These are phyloP conservation scores for Pseudachorutes palmiensis DNA, from an alignment of 1,140 invertebrate species.

Conservation along the genomic window DNA sequence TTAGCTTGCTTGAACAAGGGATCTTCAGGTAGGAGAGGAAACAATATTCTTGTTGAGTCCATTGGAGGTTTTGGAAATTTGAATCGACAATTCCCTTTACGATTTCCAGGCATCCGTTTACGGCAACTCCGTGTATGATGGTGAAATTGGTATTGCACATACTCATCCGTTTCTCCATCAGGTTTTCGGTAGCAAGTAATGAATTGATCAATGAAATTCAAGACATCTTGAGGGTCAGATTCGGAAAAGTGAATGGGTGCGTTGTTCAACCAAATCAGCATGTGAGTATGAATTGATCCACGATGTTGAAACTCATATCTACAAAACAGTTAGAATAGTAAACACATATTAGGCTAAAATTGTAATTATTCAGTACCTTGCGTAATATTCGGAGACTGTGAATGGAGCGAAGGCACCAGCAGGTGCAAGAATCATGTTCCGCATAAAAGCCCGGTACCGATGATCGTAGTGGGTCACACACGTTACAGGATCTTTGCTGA, in stretches of 20 bases:
- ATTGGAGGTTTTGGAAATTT: background rate
- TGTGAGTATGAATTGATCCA: background rate
- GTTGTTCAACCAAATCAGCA: background rate
- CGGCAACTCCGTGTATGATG: background rate
- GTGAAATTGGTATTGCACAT: background rate
- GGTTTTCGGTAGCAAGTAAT: background rate
- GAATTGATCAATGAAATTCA: background rate
- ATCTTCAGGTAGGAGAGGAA: background rate
- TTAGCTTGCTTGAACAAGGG: background rate
- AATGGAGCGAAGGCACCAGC: background rate
- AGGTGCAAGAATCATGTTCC: background rate
- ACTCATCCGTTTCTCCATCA: background rate
- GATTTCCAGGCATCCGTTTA: background rate
- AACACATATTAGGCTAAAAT: background rate
- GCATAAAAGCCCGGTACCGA: background rate
- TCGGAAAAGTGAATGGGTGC: background rate
- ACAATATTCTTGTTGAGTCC: background rate
- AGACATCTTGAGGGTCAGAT: background rate
- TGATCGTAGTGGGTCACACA: background rate
- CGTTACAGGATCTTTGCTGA: background rate
- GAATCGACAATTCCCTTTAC: background rate
- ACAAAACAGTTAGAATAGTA: too few relatives aligned
- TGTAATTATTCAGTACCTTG: background rate
- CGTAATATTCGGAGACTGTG: background rate
- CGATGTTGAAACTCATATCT: background rate